These are phyloP conservation scores for Drosophila arizonae DNA, from an alignment of 1,140 invertebrate genomes.

Conservation along the genomic window DNA sequence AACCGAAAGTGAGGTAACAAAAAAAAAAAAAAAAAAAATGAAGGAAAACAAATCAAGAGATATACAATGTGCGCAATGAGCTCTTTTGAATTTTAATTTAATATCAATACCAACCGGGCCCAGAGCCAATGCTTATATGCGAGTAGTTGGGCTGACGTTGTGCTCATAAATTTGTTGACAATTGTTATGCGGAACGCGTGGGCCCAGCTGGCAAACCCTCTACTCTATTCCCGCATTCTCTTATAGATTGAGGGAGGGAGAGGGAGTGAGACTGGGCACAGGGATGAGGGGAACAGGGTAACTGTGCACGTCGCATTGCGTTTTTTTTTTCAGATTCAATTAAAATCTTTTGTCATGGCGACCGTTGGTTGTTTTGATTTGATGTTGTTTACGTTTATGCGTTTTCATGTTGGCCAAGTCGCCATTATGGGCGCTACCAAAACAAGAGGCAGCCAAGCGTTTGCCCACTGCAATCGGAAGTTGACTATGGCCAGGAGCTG, in stretches of 20 bases:
- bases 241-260: neutral
- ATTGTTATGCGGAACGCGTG: constrained; percentile 77
- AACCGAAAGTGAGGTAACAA: constrained; percentile 12
- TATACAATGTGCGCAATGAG: constrained; percentile 50
- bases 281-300: neutral
- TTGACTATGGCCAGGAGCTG: constrained; percentile 49
- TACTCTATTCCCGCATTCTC: constrained; percentile 13
- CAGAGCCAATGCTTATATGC: constrained; percentile 39
- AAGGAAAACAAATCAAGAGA: constrained; percentile 23
- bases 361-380: constrained; percentile 61
- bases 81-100: constrained; percentile 49
- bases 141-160: constrained; percentile 53
- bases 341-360: constrained; percentile 77
- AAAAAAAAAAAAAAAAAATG: constrained; percentile 7
- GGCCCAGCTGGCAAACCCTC: constrained; percentile 53
- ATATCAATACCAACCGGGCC: constrained; percentile 21
- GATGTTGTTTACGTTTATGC: constrained; percentile 35
- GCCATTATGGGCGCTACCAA: constrained; percentile 38
- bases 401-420: constrained; percentile 17
- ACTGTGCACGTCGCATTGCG: constrained; percentile 71
- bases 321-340: constrained; percentile 74
- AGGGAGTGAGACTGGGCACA: neutral
- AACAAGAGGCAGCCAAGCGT: constrained; percentile 60
- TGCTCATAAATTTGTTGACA: constrained; percentile 81
- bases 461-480: constrained; percentile 53